Evolutionary conservation across 2,888 invertebrate species (phyloP).

Genomic region (Orchesella flavescens): DNA sequence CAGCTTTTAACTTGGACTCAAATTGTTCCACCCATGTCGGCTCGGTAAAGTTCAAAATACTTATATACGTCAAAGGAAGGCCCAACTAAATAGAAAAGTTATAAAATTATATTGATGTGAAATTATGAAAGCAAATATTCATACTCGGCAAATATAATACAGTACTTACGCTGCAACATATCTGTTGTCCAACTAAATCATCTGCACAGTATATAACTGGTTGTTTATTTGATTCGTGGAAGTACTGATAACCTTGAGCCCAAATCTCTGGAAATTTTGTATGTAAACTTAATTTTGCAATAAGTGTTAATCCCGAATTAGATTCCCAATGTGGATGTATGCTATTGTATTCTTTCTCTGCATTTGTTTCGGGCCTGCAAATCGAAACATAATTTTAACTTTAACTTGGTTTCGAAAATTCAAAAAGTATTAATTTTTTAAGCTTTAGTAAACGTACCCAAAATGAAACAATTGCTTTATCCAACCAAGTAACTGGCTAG

Average conservation of each 20-base stretch:
- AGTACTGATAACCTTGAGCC: constrained; percentile 68
- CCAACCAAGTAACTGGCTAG: constrained; percentile 67
- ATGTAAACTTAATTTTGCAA: constrained; percentile 66
- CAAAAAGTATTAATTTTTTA: not conserved
- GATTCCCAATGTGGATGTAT: constrained; percentile 71
- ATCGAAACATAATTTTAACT: not conserved
- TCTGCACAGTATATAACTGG: constrained; percentile 71
- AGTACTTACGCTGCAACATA: constrained; percentile 68
- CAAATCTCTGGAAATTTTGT: constrained; percentile 68
- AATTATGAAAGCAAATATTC: no score
- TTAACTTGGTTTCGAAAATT: no score
- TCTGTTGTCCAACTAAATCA: constrained; percentile 68
- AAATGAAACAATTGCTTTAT: constrained; percentile 71
- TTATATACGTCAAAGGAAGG: constrained; percentile 66
- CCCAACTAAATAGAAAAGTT: constrained; percentile 62
- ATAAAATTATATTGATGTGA: no score
- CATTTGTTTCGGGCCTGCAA: constrained; percentile 48
- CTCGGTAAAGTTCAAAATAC: constrained; percentile 65
- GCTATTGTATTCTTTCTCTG: constrained; percentile 67
- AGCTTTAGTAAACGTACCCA: constrained; percentile 47
- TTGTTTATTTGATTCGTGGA: constrained; percentile 64
- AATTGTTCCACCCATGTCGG: constrained; percentile 66
- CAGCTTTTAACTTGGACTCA: constrained; percentile 65
- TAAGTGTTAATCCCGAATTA: constrained; percentile 64
- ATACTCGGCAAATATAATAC: no score